Evolutionary conservation across 2,797 vertebrate genomes (phyloP).

Genomic region (Sebastes variabilis): DNA sequence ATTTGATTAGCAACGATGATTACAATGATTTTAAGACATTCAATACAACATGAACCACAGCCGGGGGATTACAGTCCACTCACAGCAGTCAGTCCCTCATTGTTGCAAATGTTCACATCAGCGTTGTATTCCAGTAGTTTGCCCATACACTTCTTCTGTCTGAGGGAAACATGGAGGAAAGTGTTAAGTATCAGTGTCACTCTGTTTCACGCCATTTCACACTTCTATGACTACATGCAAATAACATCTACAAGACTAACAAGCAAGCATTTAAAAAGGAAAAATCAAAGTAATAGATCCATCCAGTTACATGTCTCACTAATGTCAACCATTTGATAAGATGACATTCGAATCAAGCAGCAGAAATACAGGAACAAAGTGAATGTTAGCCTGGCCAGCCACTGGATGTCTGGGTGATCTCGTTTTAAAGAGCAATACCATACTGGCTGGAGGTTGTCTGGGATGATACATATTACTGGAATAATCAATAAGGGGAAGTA

Average conservation of each 20-base stretch:
- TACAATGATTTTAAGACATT: background rate
- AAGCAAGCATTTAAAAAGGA: background rate
- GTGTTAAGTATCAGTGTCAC: background rate
- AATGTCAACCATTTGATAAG: background rate
- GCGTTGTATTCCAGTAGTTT: conserved; percentile 94
- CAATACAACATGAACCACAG: background rate
- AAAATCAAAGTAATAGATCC: background rate
- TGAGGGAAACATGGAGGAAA: conserved; percentile 65
- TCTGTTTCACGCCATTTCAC: background rate
- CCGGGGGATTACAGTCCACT: conserved; percentile 67
- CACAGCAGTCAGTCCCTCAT: conserved; percentile 98
- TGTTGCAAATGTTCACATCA: conserved; percentile 99
- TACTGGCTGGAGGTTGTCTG: background rate
- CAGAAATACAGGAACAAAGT: background rate
- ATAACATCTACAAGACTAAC: background rate
- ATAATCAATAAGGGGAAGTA: background rate
- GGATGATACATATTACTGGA: background rate
- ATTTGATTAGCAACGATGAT: background rate
- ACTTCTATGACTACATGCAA: background rate
- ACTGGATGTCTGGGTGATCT: background rate
- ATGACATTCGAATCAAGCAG: background rate
- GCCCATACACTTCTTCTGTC: conserved; percentile 99
- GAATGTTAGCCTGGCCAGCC: background rate
- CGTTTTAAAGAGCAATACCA: background rate
- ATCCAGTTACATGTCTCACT: background rate